Base-by-base conservation (phyloP, 2,797 vertebrate genomes). In the Acanthiza pusilla region DNA sequence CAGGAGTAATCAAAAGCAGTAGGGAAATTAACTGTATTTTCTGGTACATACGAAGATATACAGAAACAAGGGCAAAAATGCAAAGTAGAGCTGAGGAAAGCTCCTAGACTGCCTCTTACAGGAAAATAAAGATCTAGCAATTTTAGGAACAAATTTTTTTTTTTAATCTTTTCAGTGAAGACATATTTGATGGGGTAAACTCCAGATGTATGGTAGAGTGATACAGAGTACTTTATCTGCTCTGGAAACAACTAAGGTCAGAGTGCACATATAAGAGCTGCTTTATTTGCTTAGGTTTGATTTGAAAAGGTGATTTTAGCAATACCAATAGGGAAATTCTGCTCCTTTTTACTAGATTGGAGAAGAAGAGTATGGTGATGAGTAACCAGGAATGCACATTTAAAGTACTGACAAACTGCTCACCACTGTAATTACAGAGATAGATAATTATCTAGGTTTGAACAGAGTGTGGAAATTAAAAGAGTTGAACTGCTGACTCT, bases 1-100 rank as follows among this genome's bases (percentile, higher is more conserved):
- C 42, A 91, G 53, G 47, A 89, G 29, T 79, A 96, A 92, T 90
- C 88, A 93, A 86, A 91, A 94, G 58, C 63, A 63, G 66, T 30
- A 82, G 40, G 48, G 48, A 96, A 96, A 84, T 85, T 63, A 83
- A 45, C 21, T 82, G 14, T 75, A 42, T 86, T 81, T 95, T 90
- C 58, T 72, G 26, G 70, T 73, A 42, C 26, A 27, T 88, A 50
- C 53, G 75, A 93, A 84, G 32, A 66, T 57, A 74, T 47, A 65
- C 10, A 71, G 55, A 88, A 94, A 55, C 47, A 86, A 93, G 87
- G 55, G 42, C 18, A 55, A 76, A 91, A 80, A 67, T 50, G 30
- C 40, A 85, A 58, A 81, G 15, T 77, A 10, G 26, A 84, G 67
- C 45, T 65, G 45, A 74, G 50, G 40, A 62, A 80, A 85, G 48